Evolutionary conservation across 2,797 vertebrate genomes (phyloP), one percentile per base, ranked within the genome.

Genomic region (Micromesistius poutassou): DNA sequence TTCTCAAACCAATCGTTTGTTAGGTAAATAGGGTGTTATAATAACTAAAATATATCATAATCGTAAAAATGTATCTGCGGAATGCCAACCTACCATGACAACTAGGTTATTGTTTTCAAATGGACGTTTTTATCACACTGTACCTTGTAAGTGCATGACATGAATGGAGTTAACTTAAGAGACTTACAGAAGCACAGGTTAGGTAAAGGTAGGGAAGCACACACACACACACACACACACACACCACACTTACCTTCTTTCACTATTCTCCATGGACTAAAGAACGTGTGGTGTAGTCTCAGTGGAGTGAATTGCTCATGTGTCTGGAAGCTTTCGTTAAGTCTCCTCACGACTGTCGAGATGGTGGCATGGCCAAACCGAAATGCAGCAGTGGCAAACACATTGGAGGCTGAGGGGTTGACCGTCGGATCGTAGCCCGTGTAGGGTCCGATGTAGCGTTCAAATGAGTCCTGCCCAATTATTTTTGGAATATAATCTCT

Each of bases 341-440:
- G 83, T 78, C 97, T 90, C 68, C 82, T 83, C 78, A 97, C 82
- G 74, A 91, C 62, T 0, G 96, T 92, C 0, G 95, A 88, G 71
- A 99, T 91, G 1, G 95, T 95, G 71, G 93, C 94, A 0, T 99
- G 98, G 78, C 96, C 98, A 1, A 99, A 99, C 79, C 98, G 96
- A 92, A 98, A 99, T 2, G 97, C 98, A 0, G 98, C 98, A 0
- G 97, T 99, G 80, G 96, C 90, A 84, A 99, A 99, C 77, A 99
- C 84, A 0, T 99, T 99, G 79, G 98, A 95, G 72, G 95, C 91
- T 0, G 96, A 95, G 13, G 97, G 96, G 86, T 99, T 92, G 62
- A 91, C 12, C 0, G 88, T 81, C 30, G 93, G 87, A 86, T 97
- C 81, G 0, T 99, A 97, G 78, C 96, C 96, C 78, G 72, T 3